Evolutionary conservation across 2,888 invertebrate species (phyloP), one percentile per base, ranked within the genome.

Genomic region (Agrotis puta): DNA sequence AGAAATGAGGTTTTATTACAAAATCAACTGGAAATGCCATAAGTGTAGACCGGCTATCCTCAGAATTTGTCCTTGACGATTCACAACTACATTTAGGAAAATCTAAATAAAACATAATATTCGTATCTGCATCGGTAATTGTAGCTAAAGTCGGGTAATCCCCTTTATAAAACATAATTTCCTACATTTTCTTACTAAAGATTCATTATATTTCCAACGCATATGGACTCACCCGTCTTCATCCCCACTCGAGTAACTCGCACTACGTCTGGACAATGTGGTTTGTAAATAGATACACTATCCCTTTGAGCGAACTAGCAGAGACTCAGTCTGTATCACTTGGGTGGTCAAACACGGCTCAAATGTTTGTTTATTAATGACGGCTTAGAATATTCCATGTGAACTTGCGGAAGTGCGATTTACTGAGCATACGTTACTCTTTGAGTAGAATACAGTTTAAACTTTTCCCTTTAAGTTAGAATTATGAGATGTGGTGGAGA

Each of bases 261-360:
- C 45, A 63, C 59, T 45, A 47, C 6, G 24, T 24, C 62, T n/a
- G 50, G n/a, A 54, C 67, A 63, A 27, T 62, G 43, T 62, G 24
- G 51, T 27, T 50, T 59, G 61, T 43, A n/a, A 58, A 54, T 27
- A 18, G 59, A 5, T 22, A 7, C 14, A 54, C 43, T 73, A 24
- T 66, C 62, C 74, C 67, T 74, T 79, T 67, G 80, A 74, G 50
- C 20, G 20, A 51, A 63, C 57, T 45, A 48, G 53, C 43, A 78
- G 14, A n/a, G 11, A 53, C 66, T 47, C n/a, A 66, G n/a, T 74
- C n/a, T 62, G 50, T 45, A 24, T 47, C 64, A 74, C 67, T 67
- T 47, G 45, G 24, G 13, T 67, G 22, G 50, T 66, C 58, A 66
- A 66, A 77, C 33, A 47, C 27, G 11, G 33, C 14, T 20, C 47